Evolutionary conservation across 2,797 vertebrate genomes (phyloP).

Genomic region (Smutsia temminckii): DNA sequence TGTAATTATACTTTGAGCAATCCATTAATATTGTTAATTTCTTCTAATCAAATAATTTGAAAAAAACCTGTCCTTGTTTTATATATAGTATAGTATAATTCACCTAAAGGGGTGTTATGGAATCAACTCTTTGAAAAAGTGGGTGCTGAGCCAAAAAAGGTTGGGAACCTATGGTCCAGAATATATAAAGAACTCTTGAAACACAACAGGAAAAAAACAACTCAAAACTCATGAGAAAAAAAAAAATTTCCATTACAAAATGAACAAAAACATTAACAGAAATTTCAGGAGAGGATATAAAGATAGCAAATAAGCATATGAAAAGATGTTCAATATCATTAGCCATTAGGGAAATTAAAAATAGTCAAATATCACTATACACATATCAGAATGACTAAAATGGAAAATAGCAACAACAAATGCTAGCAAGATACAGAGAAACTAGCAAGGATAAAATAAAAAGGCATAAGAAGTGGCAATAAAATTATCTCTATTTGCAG

Average conservation of each 20-base stretch:
- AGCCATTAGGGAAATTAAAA: not conserved
- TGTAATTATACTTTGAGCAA: too few species aligned
- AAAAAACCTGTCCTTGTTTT: too few species aligned
- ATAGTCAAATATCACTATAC: not conserved
- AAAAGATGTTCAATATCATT: not conserved
- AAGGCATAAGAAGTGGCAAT: not conserved
- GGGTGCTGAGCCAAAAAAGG: too few species aligned
- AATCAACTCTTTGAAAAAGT: too few species aligned
- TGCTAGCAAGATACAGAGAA: not conserved
- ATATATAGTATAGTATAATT: too few species aligned
- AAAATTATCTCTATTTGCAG: not conserved
- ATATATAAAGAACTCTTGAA: not conserved
- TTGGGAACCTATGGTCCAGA: not conserved
- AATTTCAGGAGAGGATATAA: conserved; percentile 2
- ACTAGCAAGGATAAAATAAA: not conserved
- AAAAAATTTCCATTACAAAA: conserved; percentile 18
- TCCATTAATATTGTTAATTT: too few species aligned
- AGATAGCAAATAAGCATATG: not conserved
- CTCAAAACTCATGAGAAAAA: not conserved
- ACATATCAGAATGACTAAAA: not conserved
- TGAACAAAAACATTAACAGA: not conserved
- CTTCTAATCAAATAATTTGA: too few species aligned
- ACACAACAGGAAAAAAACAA: not conserved
- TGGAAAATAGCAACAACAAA: not conserved
- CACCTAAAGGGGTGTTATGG: too few species aligned